These are phyloP conservation scores for Magallana nippona DNA, from an alignment of 2,888 invertebrate species.

Conservation along the genomic window DNA sequence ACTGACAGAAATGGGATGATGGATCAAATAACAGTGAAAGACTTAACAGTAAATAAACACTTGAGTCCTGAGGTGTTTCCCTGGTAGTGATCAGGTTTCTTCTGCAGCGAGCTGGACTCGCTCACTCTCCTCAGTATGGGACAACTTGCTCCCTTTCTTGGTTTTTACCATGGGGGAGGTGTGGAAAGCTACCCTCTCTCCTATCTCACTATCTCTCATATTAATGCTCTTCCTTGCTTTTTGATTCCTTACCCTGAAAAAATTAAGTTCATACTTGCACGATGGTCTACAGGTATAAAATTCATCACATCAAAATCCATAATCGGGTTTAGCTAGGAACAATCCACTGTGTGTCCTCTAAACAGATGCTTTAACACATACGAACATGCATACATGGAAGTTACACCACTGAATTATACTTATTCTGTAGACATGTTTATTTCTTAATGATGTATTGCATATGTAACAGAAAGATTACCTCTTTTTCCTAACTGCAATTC, in stretches of 20 bases:
- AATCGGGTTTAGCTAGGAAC: too few relatives aligned
- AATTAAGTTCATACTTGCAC: not conserved
- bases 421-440: not conserved
- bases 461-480: conserved; percentile 36
- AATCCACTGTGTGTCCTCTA: too few relatives aligned
- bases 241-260: not conserved
- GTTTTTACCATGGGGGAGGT: not conserved
- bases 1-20: too few relatives aligned
- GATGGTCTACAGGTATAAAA: not conserved
- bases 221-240: not conserved
- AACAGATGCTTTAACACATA: too few relatives aligned
- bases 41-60: too few relatives aligned
- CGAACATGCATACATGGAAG: too few relatives aligned
- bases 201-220: not conserved
- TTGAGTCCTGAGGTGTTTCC: too few relatives aligned
- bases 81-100: not conserved
- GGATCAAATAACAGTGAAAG: too few relatives aligned
- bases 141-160: not conserved
- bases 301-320: not conserved
- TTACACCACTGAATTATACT: too few relatives aligned
- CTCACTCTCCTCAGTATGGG: not conserved
- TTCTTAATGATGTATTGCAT: not conserved
- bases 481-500: conserved; percentile 62
- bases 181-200: not conserved
- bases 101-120: not conserved